Percentiles rank a stretch among this genome's conserved stretches.
Conservation (phyloP, 2,797 vertebrate genomes). For the Amazona finschi region DNA sequence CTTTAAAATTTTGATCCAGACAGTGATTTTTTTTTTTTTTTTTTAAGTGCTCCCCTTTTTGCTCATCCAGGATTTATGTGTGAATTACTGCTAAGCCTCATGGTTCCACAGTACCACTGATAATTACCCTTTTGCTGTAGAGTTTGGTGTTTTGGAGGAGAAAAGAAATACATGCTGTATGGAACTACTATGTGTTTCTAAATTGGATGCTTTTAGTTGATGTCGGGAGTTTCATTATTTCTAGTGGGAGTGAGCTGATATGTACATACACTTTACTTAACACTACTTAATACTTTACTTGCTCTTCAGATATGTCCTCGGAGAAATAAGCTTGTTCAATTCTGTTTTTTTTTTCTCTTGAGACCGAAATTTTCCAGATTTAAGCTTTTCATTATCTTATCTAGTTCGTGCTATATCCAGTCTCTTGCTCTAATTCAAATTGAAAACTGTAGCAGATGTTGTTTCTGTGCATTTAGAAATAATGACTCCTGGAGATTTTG, state of each 20-base stretch:
- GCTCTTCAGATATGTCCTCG: background rate
- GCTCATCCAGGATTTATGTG: background rate
- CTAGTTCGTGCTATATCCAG: background rate
- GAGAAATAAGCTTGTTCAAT: background rate
- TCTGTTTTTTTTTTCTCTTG: background rate
- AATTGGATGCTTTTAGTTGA: background rate
- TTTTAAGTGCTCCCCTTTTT: background rate
- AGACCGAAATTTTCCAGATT: background rate
- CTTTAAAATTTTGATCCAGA: background rate
- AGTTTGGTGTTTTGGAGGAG: background rate
- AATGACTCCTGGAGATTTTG: background rate
- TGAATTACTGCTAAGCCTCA: background rate
- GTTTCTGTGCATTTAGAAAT: background rate
- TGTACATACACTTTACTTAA: background rate
- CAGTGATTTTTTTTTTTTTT: background rate
- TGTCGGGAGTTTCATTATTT: background rate
- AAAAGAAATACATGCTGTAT: background rate
- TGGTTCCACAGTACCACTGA: background rate
- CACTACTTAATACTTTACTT: background rate
- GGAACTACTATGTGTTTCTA: background rate
- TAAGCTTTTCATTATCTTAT: background rate
- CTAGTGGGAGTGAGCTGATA: background rate
- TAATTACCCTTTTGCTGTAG: background rate
- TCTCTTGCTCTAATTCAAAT: background rate
- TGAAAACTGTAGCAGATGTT: background rate